phyloP scores from a whole-genome alignment of 2,113 vertebrate genomes.

The Chroicocephalus ridibundus region DNA sequence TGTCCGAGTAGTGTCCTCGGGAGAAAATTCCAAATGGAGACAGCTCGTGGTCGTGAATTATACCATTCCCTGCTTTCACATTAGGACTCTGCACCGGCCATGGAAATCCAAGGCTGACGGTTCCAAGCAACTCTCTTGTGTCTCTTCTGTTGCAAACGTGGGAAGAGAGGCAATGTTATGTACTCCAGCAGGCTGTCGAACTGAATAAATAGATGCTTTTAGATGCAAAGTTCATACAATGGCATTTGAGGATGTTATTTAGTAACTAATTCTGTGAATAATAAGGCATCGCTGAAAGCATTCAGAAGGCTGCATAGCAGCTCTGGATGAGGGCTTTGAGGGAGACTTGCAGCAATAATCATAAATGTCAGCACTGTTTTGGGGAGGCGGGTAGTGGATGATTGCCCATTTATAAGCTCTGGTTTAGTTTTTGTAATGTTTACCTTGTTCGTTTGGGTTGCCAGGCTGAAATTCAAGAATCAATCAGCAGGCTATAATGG shows the following conservation, averaged over 20 bases:
- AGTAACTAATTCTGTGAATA: constrained; percentile 15
- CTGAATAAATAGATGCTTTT: constrained; percentile 18
- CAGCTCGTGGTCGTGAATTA: background rate
- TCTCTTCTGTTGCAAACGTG: background rate
- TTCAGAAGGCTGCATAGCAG: background rate
- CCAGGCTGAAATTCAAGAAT: constrained; percentile 8
- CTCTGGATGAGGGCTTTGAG: background rate
- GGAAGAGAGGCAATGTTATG: background rate
- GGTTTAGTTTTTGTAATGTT: background rate
- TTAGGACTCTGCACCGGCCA: background rate
- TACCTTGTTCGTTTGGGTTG: background rate
- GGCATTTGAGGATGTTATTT: background rate
- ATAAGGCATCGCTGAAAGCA: background rate
- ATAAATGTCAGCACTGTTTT: background rate
- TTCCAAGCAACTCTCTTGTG: constrained; percentile 6
- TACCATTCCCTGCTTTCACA: background rate
- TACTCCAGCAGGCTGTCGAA: background rate
- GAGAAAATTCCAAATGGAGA: constrained; percentile 1
- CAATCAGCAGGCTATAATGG: background rate
- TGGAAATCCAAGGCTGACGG: background rate
- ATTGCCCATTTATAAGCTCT: background rate
- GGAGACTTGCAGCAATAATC: background rate
- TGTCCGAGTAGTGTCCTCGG: background rate
- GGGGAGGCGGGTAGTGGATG: background rate
- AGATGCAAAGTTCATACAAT: background rate